Evolutionary conservation across 2,113 vertebrate genomes (phyloP).

Genomic region (Aegotheles bennettii): DNA sequence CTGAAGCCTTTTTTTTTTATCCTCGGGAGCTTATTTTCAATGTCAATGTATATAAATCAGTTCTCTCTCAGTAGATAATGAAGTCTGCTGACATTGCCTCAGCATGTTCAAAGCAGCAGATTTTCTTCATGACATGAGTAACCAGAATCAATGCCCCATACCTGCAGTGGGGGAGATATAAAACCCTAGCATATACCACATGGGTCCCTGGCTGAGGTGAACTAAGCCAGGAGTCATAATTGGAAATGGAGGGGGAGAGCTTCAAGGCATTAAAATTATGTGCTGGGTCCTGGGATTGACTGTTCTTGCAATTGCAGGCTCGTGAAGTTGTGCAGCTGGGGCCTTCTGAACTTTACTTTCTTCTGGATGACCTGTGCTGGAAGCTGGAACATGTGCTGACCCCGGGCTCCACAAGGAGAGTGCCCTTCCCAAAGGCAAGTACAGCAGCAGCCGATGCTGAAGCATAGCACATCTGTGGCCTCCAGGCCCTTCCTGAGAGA

Average conservation of each 20-base stretch:
- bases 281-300: neutral
- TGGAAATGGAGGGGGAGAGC: neutral
- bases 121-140: neutral
- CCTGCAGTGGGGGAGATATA: neutral
- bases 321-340: constrained; percentile 86
- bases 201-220: neutral
- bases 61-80: neutral
- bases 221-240: neutral
- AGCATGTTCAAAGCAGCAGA: neutral
- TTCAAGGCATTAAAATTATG: neutral
- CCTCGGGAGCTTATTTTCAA: neutral
- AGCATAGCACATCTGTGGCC: neutral
- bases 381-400: constrained; percentile 87
- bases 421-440: constrained; percentile 85
- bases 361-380: constrained; percentile 90
- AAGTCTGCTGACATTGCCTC: neutral
- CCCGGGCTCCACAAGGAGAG: constrained; percentile 73
- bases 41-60: neutral
- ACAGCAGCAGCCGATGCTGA: neutral
- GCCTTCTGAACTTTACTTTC: constrained; percentile 87
- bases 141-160: neutral
- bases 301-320: constrained; percentile 68
- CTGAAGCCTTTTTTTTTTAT: neutral
- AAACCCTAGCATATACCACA: neutral
- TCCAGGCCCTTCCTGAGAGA: neutral